A percentile compares a stretch with the other conserved stretches of the same genome.
These are phyloP conservation scores for Porites lutea DNA, from an alignment of 64 coral and sea anemone genomes.

Conservation along the genomic window DNA sequence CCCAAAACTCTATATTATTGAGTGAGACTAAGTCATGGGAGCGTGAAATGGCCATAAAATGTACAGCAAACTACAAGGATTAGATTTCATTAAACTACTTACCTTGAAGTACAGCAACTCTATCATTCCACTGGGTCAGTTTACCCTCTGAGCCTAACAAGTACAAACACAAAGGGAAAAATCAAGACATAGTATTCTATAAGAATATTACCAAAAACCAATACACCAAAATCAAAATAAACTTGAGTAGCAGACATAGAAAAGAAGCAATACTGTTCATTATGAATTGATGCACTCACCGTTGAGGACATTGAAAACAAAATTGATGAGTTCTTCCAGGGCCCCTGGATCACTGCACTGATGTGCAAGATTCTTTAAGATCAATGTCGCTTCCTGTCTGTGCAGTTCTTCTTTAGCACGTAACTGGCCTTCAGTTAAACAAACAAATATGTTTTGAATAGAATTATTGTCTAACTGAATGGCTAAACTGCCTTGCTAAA, in stretches of 20 bases:
- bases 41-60: no score
- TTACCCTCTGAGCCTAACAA: constrained; percentile 93
- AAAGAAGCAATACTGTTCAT: neutral
- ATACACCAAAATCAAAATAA: no score
- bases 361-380: constrained; percentile 84
- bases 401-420: constrained; percentile 87
- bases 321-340: constrained; percentile 77
- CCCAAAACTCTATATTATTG: no score
- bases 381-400: constrained; percentile 60
- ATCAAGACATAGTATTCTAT: neutral
- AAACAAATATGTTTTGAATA: no score
- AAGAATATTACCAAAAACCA: neutral
- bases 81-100: neutral
- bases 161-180: neutral
- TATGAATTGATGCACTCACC: constrained; percentile 41
- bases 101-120: constrained; percentile 89
- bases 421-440: constrained; percentile 65
- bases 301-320: constrained; percentile 87
- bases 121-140: constrained; percentile 91
- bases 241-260: no score
- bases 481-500: no score
- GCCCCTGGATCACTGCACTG: constrained; percentile 93
- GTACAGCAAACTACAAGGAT: no score
- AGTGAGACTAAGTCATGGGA: no score
- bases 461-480: no score